A percentile compares a stretch with the other conserved stretches of the same genome.
Evolutionary conservation across 2,888 invertebrate genomes (phyloP).

Genomic region (Drosophila maculinotata): DNA sequence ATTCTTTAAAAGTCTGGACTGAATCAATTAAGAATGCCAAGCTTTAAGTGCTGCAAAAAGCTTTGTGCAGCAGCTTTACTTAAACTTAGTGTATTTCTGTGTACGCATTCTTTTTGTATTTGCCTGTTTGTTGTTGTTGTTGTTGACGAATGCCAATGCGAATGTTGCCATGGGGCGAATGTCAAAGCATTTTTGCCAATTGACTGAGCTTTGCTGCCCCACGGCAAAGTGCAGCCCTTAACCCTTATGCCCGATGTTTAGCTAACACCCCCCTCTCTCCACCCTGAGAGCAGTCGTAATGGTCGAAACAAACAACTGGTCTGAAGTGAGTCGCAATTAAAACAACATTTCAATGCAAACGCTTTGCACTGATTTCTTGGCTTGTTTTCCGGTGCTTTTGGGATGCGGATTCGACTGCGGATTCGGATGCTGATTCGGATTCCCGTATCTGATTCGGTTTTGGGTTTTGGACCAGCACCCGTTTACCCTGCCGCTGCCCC

Average conservation of each 20-base stretch:
- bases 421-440: background rate
- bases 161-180: constrained; percentile 6
- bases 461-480: background rate
- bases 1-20: too few species aligned
- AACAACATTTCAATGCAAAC: constrained; percentile 41
- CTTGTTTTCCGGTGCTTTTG: constrained; percentile 23
- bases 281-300: constrained; percentile 1
- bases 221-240: too few species aligned
- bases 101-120: too few species aligned
- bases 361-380: constrained; percentile 45
- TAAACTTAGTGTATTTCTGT: too few species aligned
- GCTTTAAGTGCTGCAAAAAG: too few species aligned
- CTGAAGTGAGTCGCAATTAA: constrained; percentile 47
- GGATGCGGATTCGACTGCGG: constrained; percentile 4
- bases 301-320: constrained; percentile 20
- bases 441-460: background rate
- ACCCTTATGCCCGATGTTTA: too few species aligned
- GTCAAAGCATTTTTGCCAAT: constrained; percentile 64
- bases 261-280: too few species aligned
- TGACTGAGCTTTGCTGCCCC: constrained; percentile 32
- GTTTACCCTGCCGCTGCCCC: background rate
- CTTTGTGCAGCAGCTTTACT: background rate
- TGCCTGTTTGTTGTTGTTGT: constrained; percentile 1
- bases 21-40: too few species aligned
- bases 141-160: background rate